phyloP scores from a whole-genome alignment of 1,140 invertebrate genomes.

The Sarcophaga peregrina region DNA sequence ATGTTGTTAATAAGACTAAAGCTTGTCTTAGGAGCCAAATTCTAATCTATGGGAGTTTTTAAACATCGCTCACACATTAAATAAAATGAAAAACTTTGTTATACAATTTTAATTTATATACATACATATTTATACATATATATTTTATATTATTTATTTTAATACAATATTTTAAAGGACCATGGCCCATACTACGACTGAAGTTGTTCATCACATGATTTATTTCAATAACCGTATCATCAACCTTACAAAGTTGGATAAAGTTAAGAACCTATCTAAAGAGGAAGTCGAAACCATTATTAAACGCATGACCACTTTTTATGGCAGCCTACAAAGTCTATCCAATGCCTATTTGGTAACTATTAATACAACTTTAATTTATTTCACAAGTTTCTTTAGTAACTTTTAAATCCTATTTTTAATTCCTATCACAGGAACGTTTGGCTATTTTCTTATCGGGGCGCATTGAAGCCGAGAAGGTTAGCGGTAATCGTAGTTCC shows the following conservation, averaged over 20 bases:
- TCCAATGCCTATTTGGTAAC: constrained; percentile 61
- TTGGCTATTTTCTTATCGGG: constrained; percentile 62
- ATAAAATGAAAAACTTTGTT: background rate
- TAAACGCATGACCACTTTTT: constrained; percentile 58
- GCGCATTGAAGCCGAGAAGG: constrained; percentile 64
- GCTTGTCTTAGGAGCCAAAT: no score
- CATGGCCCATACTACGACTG: constrained; percentile 58
- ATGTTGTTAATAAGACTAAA: no score
- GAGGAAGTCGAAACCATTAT: constrained; percentile 62
- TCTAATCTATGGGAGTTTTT: no score
- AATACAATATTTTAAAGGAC: constrained; percentile 48
- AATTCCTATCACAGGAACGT: constrained; percentile 52
- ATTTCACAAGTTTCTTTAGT: background rate
- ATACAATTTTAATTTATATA: no score
- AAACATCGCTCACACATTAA: no score
- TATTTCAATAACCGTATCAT: constrained; percentile 60
- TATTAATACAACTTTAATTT: constrained; percentile 5
- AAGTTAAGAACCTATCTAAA: constrained; percentile 58
- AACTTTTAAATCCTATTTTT: background rate
- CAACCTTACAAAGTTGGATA: constrained; percentile 60
- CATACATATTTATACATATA: no score
- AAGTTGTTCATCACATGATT: constrained; percentile 60
- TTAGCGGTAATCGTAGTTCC: constrained; percentile 50
- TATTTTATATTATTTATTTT: background rate
- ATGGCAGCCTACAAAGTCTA: constrained; percentile 56